These are phyloP conservation scores for Lepidurus arcticus DNA, from an alignment of 1,140 invertebrate species.

Conservation along the genomic window DNA sequence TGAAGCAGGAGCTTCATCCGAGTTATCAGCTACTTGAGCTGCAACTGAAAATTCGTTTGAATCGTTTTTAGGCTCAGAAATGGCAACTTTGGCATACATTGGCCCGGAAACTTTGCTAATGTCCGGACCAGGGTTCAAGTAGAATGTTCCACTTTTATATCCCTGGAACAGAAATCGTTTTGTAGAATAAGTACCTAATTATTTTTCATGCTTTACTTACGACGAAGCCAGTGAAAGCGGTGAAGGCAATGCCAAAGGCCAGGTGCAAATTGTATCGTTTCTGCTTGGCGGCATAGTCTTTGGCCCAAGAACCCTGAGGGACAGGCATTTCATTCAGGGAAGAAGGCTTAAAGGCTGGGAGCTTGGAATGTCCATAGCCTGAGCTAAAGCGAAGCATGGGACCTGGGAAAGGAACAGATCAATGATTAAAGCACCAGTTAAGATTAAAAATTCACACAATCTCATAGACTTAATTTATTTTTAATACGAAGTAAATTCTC, in stretches of 20 bases:
- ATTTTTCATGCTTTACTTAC: constrained; percentile 47
- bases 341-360: constrained; percentile 40
- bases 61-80: not conserved
- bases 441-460: not conserved
- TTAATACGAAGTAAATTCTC: no score
- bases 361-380: constrained; percentile 26
- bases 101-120: constrained; percentile 14
- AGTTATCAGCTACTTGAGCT: constrained; percentile 29
- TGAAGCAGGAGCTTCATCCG: constrained; percentile 19
- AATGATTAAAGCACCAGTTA: not conserved
- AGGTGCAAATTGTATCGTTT: constrained; percentile 61
- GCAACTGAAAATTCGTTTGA: constrained; percentile 1
- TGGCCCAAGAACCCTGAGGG: constrained; percentile 66
- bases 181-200: not conserved
- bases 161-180: not conserved
- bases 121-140: constrained; percentile 9
- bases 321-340: constrained; percentile 66
- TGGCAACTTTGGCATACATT: not conserved
- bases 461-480: no score
- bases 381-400: constrained; percentile 7
- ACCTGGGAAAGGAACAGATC: not conserved
- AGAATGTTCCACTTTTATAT: constrained; percentile 26
- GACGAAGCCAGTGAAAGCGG: constrained; percentile 52
- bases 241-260: constrained; percentile 53
- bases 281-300: constrained; percentile 56